Base-by-base conservation (phyloP, 2,888 invertebrate genomes). In the Aphidius colemani region DNA sequence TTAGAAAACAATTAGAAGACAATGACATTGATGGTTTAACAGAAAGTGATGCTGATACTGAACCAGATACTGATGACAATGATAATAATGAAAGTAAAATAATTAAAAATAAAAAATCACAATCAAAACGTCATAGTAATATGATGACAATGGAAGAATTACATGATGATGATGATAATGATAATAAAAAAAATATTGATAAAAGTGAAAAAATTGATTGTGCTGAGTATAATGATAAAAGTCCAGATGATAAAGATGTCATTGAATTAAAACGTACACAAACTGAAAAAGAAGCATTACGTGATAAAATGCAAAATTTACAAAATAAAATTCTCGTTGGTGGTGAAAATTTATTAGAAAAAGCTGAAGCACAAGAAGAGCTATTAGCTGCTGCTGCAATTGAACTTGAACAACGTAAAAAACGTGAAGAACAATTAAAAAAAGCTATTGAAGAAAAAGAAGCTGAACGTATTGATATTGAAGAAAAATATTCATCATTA, bases 241-340 rank as follows among this genome's bases (percentile, higher is more conserved):
- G 79, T 65, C 77, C 81, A 2, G 84, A 87, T 79, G 82, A 83
- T 74, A 74, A 83, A 79, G 75, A 85, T 75, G 77, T 77, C 13
- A 87, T 87, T 0, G 93, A 94, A 81, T 83, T 94, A 18, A 90
- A 90, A 69, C 86, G 89, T 67, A 92, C 93, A 39, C 90, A 89
- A 69, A 83, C 85, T 59, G 95, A 95, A 77, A 95, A 96, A 79
- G 90, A 92, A 68, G 89, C 90, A 59, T 80, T 98, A 6, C 87
- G 91, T 65, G 90, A 93, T 66, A 96, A 97, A 78, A 88, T 99
- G 63, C 88, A 90, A 68, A 91, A 92, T 7, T 87, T 99, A 58
- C 96, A 98, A 81, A 95, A 94, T 70, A 98, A 97, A 83, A 96
- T 99, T 62, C 87, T 99, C 30, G 95, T 98, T 0, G 99, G 99